Evolutionary conservation across 2,797 vertebrate genomes (phyloP).

Genomic region (Gadopsis bispinosus): DNA sequence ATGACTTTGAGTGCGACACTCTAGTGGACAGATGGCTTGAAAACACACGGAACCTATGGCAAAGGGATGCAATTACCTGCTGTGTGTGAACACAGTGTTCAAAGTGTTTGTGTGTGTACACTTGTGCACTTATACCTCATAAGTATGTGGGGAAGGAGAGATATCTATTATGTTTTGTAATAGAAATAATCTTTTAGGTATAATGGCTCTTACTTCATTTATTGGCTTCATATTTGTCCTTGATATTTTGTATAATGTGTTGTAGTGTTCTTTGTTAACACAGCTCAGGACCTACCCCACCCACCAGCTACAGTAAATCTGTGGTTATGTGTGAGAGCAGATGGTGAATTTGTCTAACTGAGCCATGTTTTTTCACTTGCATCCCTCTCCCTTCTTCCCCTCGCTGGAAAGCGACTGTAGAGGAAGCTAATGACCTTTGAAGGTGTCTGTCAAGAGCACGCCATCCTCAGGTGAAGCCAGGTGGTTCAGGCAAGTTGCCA

Average conservation of each 20-base stretch:
- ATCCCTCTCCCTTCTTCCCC: constrained; percentile 24
- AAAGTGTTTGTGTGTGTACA: background rate
- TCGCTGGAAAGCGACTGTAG: constrained; percentile 19
- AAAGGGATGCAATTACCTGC: constrained; percentile 34
- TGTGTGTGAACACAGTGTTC: constrained; percentile 28
- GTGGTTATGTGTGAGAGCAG: constrained; percentile 46
- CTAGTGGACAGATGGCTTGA: constrained; percentile 52
- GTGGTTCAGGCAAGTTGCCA: constrained; percentile 40
- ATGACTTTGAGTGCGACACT: constrained; percentile 32
- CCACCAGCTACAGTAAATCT: constrained; percentile 19
- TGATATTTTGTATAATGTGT: background rate
- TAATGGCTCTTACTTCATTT: background rate
- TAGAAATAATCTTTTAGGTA: background rate
- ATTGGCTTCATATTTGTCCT: background rate
- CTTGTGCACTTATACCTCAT: background rate
- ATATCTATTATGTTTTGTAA: constrained; percentile 7
- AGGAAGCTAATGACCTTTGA: constrained; percentile 60
- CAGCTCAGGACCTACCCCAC: background rate
- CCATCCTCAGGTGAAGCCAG: constrained; percentile 62
- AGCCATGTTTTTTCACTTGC: constrained; percentile 40
- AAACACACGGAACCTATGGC: constrained; percentile 33
- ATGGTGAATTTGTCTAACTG: constrained; percentile 47
- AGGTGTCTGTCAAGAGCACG: constrained; percentile 46
- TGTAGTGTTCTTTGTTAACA: background rate
- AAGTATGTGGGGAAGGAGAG: background rate